Evolutionary conservation across 2,797 vertebrate species (phyloP), one percentile per base, ranked within the genome.

Genomic region (Syngnathus acus): DNA sequence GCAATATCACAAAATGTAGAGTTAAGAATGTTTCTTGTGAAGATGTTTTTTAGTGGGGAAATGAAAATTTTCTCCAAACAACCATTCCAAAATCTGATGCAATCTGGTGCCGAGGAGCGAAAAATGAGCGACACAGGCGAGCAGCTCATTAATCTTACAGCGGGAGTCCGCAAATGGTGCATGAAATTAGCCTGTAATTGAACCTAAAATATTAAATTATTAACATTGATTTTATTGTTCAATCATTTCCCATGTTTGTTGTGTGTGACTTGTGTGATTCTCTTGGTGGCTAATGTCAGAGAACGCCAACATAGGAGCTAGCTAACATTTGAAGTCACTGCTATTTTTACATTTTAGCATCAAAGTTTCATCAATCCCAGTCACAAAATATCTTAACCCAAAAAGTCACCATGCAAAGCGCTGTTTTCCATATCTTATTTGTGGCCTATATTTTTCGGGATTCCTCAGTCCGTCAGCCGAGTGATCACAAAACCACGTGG

Each of bases 151-250:
- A 42, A 48, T 63, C 62, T 63, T 63, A 21, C 2, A 62, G 39
- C 32, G 40, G 40, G 26, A 62, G 23, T 58, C 23, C 19, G 23
- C 39, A 66, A 43, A 69, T 62, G 59, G 59, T 43, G 59, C 59
- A 62, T 62, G 59, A 62, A 62, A 62, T 62, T 62, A 62, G 59
- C 40, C 40, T 43, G 59, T 62, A 43, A 62, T 62, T 62, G 39
- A 59, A 62, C 11, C n/a, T 62, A 23, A 62, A 62, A 62, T 62
- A 62, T 62, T 43, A 23, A n/a, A 60, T 60, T 40, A 60, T 60
- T 60, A 42, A 19, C 59, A 62, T 62, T 14, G 40, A 62, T 62
- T n/a, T 42, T 61, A 61, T 43, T 62, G 59, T 23, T 62, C 59
- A 62, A 62, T 43, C 39, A 21, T 43, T 62, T 8, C 58, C 38